Evolutionary conservation across 2,797 vertebrate genomes (phyloP).

Genomic region (Malurus splendens): DNA sequence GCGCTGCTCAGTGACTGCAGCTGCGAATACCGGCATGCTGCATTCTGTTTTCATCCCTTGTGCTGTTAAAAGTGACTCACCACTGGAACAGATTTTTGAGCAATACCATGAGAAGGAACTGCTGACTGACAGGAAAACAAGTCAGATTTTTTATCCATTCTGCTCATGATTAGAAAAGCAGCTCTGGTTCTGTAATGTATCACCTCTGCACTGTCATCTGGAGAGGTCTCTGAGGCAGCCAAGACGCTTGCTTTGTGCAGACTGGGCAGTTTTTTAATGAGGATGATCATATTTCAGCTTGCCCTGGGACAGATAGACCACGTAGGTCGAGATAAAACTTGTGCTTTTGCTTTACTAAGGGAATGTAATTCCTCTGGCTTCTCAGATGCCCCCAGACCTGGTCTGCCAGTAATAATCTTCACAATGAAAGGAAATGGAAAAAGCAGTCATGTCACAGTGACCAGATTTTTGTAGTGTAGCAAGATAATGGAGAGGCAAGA

Average conservation of each 20-base stretch:
- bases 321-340: neutral
- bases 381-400: neutral
- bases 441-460: neutral
- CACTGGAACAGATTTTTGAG: neutral
- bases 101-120: neutral
- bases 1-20: neutral
- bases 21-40: neutral
- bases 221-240: neutral
- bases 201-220: neutral
- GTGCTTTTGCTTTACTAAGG: neutral
- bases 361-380: neutral
- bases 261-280: neutral
- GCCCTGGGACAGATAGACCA: neutral
- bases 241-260: neutral
- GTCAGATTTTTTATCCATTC: neutral
- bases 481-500: neutral
- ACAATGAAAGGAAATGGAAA: neutral
- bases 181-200: neutral
- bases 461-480: neutral
- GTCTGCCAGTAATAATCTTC: neutral
- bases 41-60: neutral
- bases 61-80: neutral
- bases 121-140: neutral
- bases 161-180: neutral
- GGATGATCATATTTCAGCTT: neutral